Evolutionary conservation across 1,140 invertebrate species (phyloP).

Genomic region (Drosophila persimilis): DNA sequence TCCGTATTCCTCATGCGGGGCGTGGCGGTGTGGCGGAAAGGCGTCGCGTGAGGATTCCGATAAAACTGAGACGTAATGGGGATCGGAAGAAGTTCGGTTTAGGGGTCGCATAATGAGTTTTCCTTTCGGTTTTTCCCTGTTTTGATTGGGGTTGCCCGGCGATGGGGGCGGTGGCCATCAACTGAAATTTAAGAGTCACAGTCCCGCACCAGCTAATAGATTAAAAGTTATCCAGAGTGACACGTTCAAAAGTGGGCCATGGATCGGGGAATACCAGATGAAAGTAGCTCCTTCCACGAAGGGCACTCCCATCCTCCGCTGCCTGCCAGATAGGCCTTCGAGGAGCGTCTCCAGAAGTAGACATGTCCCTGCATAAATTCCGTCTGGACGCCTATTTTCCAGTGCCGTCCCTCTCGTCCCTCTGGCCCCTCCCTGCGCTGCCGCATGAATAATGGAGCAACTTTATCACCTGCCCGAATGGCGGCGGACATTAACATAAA

Average conservation of each 20-base stretch:
- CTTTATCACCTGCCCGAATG: constrained; percentile 72
- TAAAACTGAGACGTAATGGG: constrained; percentile 73
- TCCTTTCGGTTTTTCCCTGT: constrained; percentile 46
- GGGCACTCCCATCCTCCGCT: constrained; percentile 1
- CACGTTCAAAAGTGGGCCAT: not conserved
- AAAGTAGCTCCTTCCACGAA: too few species aligned
- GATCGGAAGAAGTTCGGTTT: constrained; percentile 19
- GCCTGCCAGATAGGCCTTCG: constrained; percentile 32
- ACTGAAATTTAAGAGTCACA: constrained; percentile 38
- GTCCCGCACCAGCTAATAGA: constrained; percentile 32
- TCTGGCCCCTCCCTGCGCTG: constrained; percentile 41
- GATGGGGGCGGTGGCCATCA: not conserved
- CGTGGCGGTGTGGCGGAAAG: constrained; percentile 19
- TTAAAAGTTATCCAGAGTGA: constrained; percentile 17
- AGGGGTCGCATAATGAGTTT: constrained; percentile 70
- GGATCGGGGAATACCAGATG: too few species aligned
- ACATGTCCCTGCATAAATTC: constrained; percentile 70
- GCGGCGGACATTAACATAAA: constrained; percentile 66
- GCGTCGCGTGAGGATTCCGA: constrained; percentile 66
- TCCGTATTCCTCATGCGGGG: not conserved
- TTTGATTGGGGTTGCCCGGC: constrained; percentile 28
- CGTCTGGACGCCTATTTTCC: constrained; percentile 24
- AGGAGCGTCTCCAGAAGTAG: not conserved
- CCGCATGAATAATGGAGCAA: constrained; percentile 67
- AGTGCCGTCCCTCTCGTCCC: not conserved